Conservation (phyloP, 92 coral and sea anemone genomes). For the Siderastrea radians region DNA sequence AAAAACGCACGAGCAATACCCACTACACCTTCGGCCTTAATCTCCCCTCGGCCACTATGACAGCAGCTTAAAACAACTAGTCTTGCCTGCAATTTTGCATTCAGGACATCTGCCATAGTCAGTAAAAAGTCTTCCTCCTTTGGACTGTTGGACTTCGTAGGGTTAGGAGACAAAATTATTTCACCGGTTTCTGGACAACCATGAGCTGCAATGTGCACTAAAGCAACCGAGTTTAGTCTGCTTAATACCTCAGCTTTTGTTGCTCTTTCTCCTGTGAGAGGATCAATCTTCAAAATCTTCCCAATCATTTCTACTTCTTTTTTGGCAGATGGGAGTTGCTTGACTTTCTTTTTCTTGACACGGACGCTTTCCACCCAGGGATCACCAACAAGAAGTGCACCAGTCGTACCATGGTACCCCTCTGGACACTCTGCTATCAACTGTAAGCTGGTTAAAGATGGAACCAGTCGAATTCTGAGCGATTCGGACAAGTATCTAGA, state of each 20-base stretch:
- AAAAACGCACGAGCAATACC: too few species aligned
- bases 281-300: neutral
- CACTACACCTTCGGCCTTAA: too few species aligned
- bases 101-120: slow-evolving; percentile 7
- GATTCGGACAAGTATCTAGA: too few species aligned
- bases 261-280: slow-evolving; percentile 3
- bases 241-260: slow-evolving; percentile 7
- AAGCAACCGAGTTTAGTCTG: slow-evolving; percentile 6
- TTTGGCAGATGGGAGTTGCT: neutral
- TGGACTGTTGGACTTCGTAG: neutral
- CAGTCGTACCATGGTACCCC: neutral
- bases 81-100: neutral
- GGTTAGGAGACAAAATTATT: slow-evolving; percentile 11
- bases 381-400: slow-evolving; percentile 3
- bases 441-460: too few species aligned
- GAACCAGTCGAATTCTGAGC: too few species aligned
- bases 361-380: neutral
- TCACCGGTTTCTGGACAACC: neutral
- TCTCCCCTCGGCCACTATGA: too few species aligned
- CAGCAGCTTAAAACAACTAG: neutral
- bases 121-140: neutral
- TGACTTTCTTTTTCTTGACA: neutral
- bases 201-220: slow-evolving; percentile 4
- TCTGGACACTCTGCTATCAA: too few species aligned
- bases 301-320: slow-evolving; percentile 5